phyloP scores from a whole-genome alignment of 2,888 invertebrate genomes.

The Antheraea yamamai region DNA sequence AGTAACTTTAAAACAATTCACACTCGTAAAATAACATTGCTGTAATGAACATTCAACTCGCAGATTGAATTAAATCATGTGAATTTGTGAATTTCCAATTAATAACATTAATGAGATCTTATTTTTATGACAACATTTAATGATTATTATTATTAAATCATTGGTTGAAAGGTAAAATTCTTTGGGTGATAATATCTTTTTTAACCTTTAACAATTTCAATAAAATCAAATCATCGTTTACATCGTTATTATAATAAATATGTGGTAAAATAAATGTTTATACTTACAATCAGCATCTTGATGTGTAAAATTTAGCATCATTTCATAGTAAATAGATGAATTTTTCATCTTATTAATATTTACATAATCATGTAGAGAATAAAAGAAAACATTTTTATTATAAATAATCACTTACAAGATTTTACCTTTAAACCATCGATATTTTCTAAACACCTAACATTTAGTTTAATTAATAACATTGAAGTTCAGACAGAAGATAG shows the following conservation, averaged over 20 bases:
- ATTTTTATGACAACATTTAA: conserved; percentile 26
- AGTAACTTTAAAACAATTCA: neutral
- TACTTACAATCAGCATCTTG: too few species aligned
- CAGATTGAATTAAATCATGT: neutral
- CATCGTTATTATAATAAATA: too few species aligned
- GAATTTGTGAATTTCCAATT: conserved; percentile 20
- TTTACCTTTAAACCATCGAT: neutral
- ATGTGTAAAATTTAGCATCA: too few species aligned
- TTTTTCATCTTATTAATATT: too few species aligned
- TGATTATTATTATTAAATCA: conserved; percentile 16
- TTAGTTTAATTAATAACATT: neutral
- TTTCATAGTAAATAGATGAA: too few species aligned
- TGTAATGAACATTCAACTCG: neutral
- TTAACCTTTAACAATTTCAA: neutral
- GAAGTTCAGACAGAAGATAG: neutral
- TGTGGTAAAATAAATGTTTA: too few species aligned
- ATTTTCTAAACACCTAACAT: neutral
- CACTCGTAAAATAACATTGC: neutral
- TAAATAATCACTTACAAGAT: neutral
- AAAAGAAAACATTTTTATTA: too few species aligned
- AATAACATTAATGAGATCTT: conserved; percentile 37
- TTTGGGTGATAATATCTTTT: neutral
- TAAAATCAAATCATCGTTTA: too few species aligned
- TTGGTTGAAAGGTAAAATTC: neutral
- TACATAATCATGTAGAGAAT: too few species aligned